Base-by-base conservation (phyloP, 2,113 vertebrate genomes). In the Cnemophilus loriae region DNA sequence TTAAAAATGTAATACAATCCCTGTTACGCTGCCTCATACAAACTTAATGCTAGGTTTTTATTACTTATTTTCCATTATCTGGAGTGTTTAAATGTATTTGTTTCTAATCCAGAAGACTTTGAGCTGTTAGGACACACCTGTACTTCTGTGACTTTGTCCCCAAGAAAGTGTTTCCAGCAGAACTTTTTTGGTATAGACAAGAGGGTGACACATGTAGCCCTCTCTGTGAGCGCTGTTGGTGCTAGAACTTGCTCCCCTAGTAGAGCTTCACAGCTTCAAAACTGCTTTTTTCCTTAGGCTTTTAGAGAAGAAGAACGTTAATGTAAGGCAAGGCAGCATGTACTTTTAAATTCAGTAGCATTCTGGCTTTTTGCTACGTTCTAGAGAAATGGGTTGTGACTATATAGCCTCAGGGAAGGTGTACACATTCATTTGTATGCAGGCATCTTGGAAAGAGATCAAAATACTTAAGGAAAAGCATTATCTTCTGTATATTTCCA, bases 1-100 rank as follows among this genome's bases (percentile, higher is more conserved):
- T 80, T 83, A 76, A 87, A 87, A 89, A 57, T 63, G 13, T 11
- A 33, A 53, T 35, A n/a, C 33, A 67, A 46, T 63, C 11, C 15
- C 13, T 35, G 6, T 75, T 82, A 32, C 0, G 0, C 24, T 46
- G 26, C 37, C 41, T 46, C 16, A 9, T 55, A 49, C 0, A 0
- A 79, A 80, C 10, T 76, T 60, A 50, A 50, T 87, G 37, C 16
- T 50, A 46, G 12, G 3, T 39, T 87, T 65, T 55, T n/a, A 21
- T 70, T 65, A 39, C 24, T 47, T 81, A 18, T 82, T 89, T 85
- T 61, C 13, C 23, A 41, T 60, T 67, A 12, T 63, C 35, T 67
- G 24, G 7, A 33, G 3, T 46, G 9, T 61, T 53, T 68, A 49
- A 57, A 89, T 32, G 10, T n/a, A 10, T 33, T 88, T 88, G 8